Conservation (phyloP, 2,888 invertebrate species). For the Machimus atricapillus region DNA sequence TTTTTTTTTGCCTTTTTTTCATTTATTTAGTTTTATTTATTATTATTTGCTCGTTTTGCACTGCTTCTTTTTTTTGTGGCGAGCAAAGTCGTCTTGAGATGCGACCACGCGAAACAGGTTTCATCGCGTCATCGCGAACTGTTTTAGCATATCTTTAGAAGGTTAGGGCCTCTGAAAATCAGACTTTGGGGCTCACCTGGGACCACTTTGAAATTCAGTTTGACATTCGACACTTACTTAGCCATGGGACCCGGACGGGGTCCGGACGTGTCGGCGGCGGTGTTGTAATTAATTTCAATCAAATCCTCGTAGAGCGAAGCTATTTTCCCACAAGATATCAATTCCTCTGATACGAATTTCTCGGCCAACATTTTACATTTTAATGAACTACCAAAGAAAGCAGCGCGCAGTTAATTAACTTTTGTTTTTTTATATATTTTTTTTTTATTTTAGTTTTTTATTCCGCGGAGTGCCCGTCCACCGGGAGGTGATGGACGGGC, state of each 20-base stretch:
- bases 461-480: neutral
- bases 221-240: conserved; percentile 4
- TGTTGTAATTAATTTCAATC: conserved; percentile 28
- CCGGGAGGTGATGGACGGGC: neutral
- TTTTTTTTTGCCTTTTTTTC: neutral
- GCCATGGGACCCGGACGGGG: neutral
- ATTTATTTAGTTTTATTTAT: neutral
- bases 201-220: neutral
- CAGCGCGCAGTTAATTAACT: conserved; percentile 29
- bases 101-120: neutral
- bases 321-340: conserved; percentile 24
- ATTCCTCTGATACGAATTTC: conserved; percentile 26
- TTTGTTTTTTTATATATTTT: neutral
- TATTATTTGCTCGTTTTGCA: neutral
- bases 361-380: conserved; percentile 30
- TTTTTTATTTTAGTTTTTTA: neutral
- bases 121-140: neutral
- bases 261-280: neutral
- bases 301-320: neutral
- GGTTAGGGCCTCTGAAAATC: neutral
- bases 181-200: neutral
- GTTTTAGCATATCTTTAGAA: neutral
- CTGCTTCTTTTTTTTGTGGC: neutral
- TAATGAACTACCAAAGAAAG: conserved; percentile 34
- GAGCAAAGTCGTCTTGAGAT: neutral